Evolutionary conservation across 2,113 vertebrate species (phyloP).

Genomic region (Nicator chloris): DNA sequence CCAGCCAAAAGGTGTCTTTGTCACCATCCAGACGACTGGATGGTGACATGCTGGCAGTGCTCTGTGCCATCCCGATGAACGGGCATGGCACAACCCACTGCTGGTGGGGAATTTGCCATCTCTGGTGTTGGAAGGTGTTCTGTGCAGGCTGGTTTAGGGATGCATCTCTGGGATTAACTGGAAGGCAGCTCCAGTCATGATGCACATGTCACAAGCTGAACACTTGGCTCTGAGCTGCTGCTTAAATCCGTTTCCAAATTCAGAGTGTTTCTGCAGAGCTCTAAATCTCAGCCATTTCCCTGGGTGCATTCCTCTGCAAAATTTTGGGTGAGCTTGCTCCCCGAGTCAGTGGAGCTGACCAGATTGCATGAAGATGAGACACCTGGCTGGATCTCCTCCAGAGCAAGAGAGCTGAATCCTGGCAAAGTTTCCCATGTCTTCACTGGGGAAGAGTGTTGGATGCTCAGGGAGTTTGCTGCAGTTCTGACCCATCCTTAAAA

Average conservation of each 20-base stretch:
- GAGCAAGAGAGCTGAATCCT: neutral
- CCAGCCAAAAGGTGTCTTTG: no score
- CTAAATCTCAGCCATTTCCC: neutral
- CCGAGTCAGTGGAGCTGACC: neutral
- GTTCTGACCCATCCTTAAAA: neutral
- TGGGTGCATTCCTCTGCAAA: neutral
- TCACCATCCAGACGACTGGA: no score
- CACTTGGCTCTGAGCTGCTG: neutral
- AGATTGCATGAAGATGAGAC: neutral
- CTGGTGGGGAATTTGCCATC: accelerated
- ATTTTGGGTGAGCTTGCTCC: neutral
- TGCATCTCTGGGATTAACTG: neutral
- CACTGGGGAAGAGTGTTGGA: neutral
- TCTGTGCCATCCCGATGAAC: neutral
- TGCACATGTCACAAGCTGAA: neutral
- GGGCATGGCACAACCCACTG: neutral
- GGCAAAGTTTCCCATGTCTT: neutral
- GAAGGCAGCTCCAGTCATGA: neutral
- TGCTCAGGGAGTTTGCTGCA: neutral
- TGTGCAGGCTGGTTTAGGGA: neutral
- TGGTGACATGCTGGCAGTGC: neutral
- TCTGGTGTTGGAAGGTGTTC: neutral
- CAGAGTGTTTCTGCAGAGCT: neutral
- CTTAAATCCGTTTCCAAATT: neutral
- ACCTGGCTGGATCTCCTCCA: neutral